Base-by-base conservation (phyloP, 2,113 vertebrate species). In the Siniperca chuatsi region DNA sequence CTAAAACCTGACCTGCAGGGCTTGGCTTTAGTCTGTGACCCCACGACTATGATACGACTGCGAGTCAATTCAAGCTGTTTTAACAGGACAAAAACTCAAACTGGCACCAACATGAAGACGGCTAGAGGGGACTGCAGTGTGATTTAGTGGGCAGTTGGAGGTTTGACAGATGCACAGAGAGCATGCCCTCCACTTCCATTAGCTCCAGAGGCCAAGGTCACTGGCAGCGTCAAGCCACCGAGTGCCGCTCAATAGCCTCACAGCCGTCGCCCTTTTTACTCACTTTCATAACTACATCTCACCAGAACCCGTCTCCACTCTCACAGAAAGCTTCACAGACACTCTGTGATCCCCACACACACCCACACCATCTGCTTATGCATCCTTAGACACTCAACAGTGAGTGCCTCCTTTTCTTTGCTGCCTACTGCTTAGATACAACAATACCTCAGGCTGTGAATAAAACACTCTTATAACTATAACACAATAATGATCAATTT, bases 171-270 rank as follows among this genome's bases (percentile, higher is more conserved):
- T 29, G 46, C n/a, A 69, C 57, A 81, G 33, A 67, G 75, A 70
- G 71, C 80, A 46, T 62, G 60, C 46, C 92, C 95, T 94, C 92
- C 83, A 91, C 85, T 84, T 95, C 95, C 94, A 96, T 96, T 95
- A 96, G 92, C 79, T 65, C 33, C 85, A 83, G 57, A 86, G 89
- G 92, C 92, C 95, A 96, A 96, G 95, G 95, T 95, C 95, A 96
- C 44, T 42, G 77, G 65, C 84, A 87, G 85, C 82, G 20, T 52
- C 91, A 79, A 80, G 88, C 81, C 85, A 64, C 66, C 8, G 42
- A 88, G 79, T 29, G 83, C 82, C 60, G 87, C 83, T 94, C 92
- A 67, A 95, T 95, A 93, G 74, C 75, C 57, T 66, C 81, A 6
- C 75, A 61, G 64, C 78, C 11, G 65, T 68, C 40, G 54, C 71